A percentile compares a stretch with the other conserved stretches of the same genome.
These are phyloP conservation scores for Lucilia cuprina DNA, from an alignment of 1,140 invertebrate species.

Conservation along the genomic window DNA sequence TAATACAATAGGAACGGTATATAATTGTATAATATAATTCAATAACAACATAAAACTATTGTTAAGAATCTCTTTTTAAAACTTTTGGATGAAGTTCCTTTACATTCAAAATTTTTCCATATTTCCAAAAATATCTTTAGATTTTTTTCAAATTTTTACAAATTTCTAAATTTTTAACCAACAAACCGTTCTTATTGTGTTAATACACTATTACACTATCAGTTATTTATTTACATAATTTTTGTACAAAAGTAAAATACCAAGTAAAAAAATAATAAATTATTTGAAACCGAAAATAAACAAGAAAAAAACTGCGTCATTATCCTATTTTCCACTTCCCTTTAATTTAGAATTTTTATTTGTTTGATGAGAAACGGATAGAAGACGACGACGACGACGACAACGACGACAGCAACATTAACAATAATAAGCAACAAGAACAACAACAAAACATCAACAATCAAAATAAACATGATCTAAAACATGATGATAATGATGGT, in stretches of 20 bases:
- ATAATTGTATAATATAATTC: no score
- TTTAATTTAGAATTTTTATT: conserved; percentile 58
- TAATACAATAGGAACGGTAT: no score
- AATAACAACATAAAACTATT: no score
- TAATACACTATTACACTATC: not conserved
- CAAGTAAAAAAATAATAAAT: conserved; percentile 17
- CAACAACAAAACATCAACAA: conserved; percentile 31
- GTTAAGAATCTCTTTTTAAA: no score
- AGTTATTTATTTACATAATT: not conserved
- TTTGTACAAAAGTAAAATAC: conserved; percentile 15
- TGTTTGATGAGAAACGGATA: conserved; percentile 59
- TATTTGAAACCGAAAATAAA: conserved; percentile 12
- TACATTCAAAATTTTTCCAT: no score
- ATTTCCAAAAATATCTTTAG: no score
- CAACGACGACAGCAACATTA: conserved; percentile 40
- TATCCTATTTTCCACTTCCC: conserved; percentile 33
- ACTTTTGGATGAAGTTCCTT: no score
- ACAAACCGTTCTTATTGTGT: no score
- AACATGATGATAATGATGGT: not conserved
- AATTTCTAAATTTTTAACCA: no score
- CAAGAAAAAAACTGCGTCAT: conserved; percentile 15
- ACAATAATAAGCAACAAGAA: conserved; percentile 23
- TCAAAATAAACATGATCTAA: not conserved
- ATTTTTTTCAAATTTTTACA: no score
- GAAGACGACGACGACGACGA: conserved; percentile 43